Evolutionary conservation across 1,140 invertebrate species (phyloP), one percentile per base, ranked within the genome.

Genomic region (Drosophila willistoni): DNA sequence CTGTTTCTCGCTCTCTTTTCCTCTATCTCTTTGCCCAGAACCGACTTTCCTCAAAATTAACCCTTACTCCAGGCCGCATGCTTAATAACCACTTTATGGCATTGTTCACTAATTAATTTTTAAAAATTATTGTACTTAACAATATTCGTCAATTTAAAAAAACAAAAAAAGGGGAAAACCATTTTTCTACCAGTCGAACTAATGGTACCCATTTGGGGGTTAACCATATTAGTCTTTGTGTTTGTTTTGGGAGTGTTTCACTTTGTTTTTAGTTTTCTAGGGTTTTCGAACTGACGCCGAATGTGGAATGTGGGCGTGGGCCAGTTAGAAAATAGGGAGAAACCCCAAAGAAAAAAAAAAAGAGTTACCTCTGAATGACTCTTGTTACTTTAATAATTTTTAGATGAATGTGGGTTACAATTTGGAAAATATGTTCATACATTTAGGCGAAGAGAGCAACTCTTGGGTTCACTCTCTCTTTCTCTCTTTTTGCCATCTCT

Each of bases 291-390:
- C 67, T 51, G 72, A 68, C 44, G 59, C n/a, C 36, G 13, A 51
- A 62, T 56, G 29, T 29, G 73, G 73, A 77, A 77, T 77, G 73
- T 64, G 42, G 57, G 44, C 44, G 44, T 51, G 17, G 36, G 12
- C 10, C 44, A 4, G 13, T 13, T 7, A 4, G 4, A 10, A 60
- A 39, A 42, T 62, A 17, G 19, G 17, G 17, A 51, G 44, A 51
- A 51, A 51, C 44, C 7, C 44, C 44, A 29, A 29, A 29, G 1
- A 1, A 6, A 1, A 6, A 25, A 25, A 3, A 17, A 19, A 61
- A 14, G 13, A n/a, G 10, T 19, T 61, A 33, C 13, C 1, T 73
- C 64, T 39, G 36, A 13, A 39, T 39, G 36, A 4, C 1, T 59
- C 17, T 65, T 7, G 17, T 9, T 51, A 51, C 19, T 51, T 51